Evolutionary conservation across 2,113 vertebrate species (phyloP), one percentile per base, ranked within the genome.

Genomic region (Poicephalus meyeri): DNA sequence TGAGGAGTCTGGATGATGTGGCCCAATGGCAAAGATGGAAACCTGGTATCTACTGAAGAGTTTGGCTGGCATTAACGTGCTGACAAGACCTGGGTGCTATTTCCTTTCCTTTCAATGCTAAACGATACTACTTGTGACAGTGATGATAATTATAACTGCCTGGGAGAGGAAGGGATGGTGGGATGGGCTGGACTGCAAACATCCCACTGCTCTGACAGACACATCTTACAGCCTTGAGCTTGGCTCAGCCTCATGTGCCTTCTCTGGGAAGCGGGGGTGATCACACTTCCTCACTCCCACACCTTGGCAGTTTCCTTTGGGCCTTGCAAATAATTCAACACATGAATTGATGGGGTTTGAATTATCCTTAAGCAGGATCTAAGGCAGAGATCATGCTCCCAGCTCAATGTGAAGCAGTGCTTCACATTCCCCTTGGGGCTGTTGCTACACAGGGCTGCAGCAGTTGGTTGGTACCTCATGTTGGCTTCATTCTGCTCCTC

Each of bases 341-440:
- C 29, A 28, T 0, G 6, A 35, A 68, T 88, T 76, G 28, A 53
- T 86, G 42, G 50, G 37, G 25, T 25, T 56, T 44, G 56, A 47
- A 73, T 73, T 72, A 79, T 46, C 41, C 21, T 95, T 72, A 20
- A 31, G 25, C 37, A 26, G 72, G 46, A 55, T 13, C 46, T 53
- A 13, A n/a, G 20, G 64, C 31, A 39, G n/a, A 42, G 68, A 69
- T 65, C 4, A 1, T 41, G 60, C 33, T 66, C 70, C 78, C 42
- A 33, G 63, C 31, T n/a, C 26, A 5, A 47, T 44, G 72, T 1
- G 21, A 33, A 86, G n/a, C 20, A 6, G 42, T 8, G 47, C 1
- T 58, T 42, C 0, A 0, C 0, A 0, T 41, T 35, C 24, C 37
- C 68, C 37, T 33, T 0, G 6, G 46, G 55, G 66, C 78, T 70